These are phyloP conservation scores for Myiothlypis chrysogaster DNA, from an alignment of 2,797 vertebrate species.

Conservation along the genomic window DNA sequence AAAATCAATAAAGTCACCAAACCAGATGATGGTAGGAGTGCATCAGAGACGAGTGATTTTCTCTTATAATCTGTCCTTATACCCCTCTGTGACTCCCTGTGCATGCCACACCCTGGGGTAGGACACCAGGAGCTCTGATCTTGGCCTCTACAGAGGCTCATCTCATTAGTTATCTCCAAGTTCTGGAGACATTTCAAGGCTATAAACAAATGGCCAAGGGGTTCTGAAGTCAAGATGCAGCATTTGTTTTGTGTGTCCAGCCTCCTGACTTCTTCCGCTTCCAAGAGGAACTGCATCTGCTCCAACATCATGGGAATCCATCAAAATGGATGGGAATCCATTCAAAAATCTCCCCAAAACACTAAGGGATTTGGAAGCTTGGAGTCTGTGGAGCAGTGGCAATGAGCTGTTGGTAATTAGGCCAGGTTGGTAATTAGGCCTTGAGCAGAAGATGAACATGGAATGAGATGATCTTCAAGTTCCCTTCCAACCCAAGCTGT, in stretches of 20 bases:
- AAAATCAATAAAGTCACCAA: background rate
- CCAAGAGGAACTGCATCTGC: background rate
- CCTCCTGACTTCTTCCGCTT: background rate
- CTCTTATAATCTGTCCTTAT: background rate
- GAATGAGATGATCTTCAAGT: background rate
- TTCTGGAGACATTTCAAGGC: background rate
- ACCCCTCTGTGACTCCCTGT: background rate
- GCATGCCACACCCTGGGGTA: background rate
- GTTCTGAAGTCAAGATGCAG: rapidly evolving
- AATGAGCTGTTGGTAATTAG: background rate
- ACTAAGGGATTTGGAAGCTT: background rate
- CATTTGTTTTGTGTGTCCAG: background rate
- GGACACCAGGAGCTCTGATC: background rate
- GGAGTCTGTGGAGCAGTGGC: background rate
- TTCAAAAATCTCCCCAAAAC: background rate
- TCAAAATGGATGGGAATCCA: background rate
- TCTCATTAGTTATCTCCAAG: background rate
- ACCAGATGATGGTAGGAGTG: background rate
- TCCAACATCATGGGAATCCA: background rate
- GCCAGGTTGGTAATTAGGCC: background rate
- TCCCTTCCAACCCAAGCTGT: background rate
- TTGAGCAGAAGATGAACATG: background rate
- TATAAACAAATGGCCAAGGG: background rate
- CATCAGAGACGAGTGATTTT: background rate
- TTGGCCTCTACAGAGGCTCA: background rate